A percentile compares a stretch with the other conserved stretches of the same genome.
These are phyloP conservation scores for Drosophila sechellia DNA, from an alignment of 1,140 invertebrate species.

Conservation along the genomic window DNA sequence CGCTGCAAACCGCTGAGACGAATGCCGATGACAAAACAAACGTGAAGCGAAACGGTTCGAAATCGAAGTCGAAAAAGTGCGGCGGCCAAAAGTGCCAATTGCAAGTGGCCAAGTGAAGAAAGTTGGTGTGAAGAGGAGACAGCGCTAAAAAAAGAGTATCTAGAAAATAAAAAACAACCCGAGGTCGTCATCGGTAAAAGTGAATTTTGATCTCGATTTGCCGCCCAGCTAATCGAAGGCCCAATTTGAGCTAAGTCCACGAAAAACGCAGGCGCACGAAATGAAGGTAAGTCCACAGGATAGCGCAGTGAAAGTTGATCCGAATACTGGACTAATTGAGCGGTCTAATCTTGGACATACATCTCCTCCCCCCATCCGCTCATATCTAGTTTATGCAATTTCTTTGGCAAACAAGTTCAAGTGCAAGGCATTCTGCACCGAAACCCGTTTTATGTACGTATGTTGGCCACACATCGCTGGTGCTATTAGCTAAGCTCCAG, in stretches of 20 bases:
- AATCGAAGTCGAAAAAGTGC: slow-evolving; percentile 27
- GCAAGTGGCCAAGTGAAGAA: slow-evolving; percentile 67
- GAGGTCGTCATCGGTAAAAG: slow-evolving; percentile 44
- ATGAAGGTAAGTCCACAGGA: slow-evolving; percentile 67
- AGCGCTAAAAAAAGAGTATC: neutral
- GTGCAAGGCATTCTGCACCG: slow-evolving; percentile 62
- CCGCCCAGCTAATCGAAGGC: slow-evolving; percentile 50
- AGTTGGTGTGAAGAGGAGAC: slow-evolving; percentile 40
- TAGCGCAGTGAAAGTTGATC: slow-evolving; percentile 60
- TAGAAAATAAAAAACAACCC: slow-evolving; percentile 2
- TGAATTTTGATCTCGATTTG: slow-evolving; percentile 63
- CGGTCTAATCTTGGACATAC: slow-evolving; percentile 8
- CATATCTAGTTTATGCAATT: slow-evolving; percentile 65
- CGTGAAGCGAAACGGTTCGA: slow-evolving; percentile 51
- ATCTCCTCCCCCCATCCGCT: neutral
- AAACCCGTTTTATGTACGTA: slow-evolving; percentile 54
- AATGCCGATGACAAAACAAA: slow-evolving; percentile 59
- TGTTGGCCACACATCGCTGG: slow-evolving; percentile 58
- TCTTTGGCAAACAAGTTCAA: slow-evolving; percentile 71
- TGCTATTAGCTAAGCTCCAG: slow-evolving; percentile 56
- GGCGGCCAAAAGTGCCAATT: slow-evolving; percentile 56
- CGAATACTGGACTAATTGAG: slow-evolving; percentile 53
- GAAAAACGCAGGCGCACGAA: slow-evolving; percentile 9
- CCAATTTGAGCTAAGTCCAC: slow-evolving; percentile 34
- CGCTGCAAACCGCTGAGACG: slow-evolving; percentile 32